These are phyloP conservation scores for Steromphala cineraria DNA, from an alignment of 2,888 invertebrate species.

Conservation along the genomic window DNA sequence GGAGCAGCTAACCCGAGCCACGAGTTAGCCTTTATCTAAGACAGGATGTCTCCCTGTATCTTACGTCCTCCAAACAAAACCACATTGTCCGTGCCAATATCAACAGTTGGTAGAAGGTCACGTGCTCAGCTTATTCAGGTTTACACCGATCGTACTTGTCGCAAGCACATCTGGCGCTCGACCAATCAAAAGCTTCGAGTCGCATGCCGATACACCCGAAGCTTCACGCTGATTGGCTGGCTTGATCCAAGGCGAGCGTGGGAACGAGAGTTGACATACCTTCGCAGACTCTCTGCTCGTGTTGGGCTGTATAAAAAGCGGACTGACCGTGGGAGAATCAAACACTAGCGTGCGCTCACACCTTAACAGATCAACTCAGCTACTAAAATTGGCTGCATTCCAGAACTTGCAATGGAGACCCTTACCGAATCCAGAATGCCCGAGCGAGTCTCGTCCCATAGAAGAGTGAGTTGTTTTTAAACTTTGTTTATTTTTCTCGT, in stretches of 20 bases:
- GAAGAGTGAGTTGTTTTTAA: slow-evolving; percentile 13
- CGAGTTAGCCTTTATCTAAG: too few species aligned
- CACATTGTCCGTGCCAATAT: neutral
- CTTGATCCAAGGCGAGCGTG: neutral
- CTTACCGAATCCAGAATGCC: slow-evolving; percentile 1
- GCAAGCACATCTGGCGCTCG: slow-evolving; percentile 23
- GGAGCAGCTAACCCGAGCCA: too few species aligned
- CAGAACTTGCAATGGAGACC: neutral
- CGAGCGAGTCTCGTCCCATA: neutral
- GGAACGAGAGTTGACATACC: slow-evolving; percentile 12
- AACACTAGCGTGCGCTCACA: neutral
- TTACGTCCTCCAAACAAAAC: too few species aligned
- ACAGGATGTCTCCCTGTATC: too few species aligned
- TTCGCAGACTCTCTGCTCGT: slow-evolving; percentile 7
- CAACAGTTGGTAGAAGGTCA: slow-evolving; percentile 13
- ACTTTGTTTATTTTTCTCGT: neutral
- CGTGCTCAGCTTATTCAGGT: slow-evolving; percentile 3
- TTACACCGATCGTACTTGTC: slow-evolving; percentile 4
- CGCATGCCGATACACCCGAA: slow-evolving; percentile 28
- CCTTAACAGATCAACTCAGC: neutral
- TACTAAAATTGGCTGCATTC: slow-evolving; percentile 15
- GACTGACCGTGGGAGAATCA: slow-evolving; percentile 18
- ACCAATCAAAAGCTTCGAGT: slow-evolving; percentile 20
- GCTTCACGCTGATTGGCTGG: slow-evolving; percentile 16
- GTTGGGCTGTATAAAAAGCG: slow-evolving; percentile 13